phyloP scores from a whole-genome alignment of 2,888 invertebrate species.

The Athripsodes cinereus region DNA sequence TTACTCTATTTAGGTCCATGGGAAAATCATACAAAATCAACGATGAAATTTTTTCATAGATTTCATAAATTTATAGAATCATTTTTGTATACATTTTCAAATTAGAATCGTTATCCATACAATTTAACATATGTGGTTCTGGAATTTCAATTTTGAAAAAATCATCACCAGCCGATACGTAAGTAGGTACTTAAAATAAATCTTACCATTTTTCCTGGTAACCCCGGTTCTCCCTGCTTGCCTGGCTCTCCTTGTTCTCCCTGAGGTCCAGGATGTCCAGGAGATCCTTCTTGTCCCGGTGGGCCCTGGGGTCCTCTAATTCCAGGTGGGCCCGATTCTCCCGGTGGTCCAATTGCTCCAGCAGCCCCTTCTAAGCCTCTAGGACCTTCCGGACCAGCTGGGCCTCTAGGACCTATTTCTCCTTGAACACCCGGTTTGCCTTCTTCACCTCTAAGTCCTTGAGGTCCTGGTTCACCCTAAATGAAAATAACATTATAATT shows the following conservation, averaged over 20 bases:
- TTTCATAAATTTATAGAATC: no score
- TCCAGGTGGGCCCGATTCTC: constrained; percentile 64
- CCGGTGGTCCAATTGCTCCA: constrained; percentile 71
- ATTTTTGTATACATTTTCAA: no score
- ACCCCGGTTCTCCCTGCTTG: constrained; percentile 61
- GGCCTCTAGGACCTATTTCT: constrained; percentile 58
- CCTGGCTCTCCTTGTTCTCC: constrained; percentile 68
- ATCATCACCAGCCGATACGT: no score
- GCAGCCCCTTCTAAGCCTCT: constrained; percentile 67
- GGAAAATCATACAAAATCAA: no score
- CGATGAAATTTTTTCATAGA: no score
- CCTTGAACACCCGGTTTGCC: constrained; percentile 64
- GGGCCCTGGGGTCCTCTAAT: constrained; percentile 68
- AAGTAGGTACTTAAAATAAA: no score
- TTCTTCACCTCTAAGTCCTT: constrained; percentile 76
- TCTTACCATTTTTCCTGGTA: constrained; percentile 57
- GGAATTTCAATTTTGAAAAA: no score
- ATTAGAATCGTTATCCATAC: no score
- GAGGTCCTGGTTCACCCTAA: constrained; percentile 65
- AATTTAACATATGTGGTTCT: no score
- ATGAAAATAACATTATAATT: constrained; percentile 8
- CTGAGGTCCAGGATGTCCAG: constrained; percentile 62
- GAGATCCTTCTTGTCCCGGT: constrained; percentile 69
- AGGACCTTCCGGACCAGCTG: constrained; percentile 64
- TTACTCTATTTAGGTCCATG: no score